Conservation (phyloP, 2,888 invertebrate species). For the Plagiodera versicolora region DNA sequence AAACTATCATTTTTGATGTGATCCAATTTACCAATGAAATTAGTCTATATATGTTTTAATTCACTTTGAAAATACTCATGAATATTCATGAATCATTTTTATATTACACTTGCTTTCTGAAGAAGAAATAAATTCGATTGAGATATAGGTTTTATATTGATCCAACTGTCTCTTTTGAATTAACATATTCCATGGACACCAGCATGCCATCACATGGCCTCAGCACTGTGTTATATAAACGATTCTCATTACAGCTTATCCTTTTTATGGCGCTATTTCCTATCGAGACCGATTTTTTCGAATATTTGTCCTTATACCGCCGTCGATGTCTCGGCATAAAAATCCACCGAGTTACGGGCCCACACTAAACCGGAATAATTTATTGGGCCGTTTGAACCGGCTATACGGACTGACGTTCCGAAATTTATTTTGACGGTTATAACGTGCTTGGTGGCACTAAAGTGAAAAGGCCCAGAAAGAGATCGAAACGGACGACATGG, state of each 20-base stretch:
- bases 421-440: constrained; percentile 35
- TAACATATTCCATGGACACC: neutral
- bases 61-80: no score
- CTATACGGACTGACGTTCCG: constrained; percentile 29
- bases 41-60: no score
- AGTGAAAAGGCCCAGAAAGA: constrained; percentile 12
- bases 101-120: no score
- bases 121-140: no score
- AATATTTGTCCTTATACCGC: constrained; percentile 26
- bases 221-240: neutral
- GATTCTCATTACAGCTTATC: neutral
- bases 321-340: constrained; percentile 26
- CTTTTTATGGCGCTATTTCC: neutral
- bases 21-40: no score
- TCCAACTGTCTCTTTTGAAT: neutral
- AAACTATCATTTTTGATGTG: no score
- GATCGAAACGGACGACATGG: neutral
- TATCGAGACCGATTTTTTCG: constrained; percentile 12
- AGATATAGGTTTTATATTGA: no score
- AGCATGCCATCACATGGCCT: neutral
- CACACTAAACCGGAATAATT: constrained; percentile 31
- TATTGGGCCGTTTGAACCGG: constrained; percentile 27
- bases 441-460: constrained; percentile 27
- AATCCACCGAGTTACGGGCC: constrained; percentile 29
- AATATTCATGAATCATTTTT: no score